Base-by-base conservation (phyloP, 2,113 vertebrate species). In the Beaufortia kweichowensis region DNA sequence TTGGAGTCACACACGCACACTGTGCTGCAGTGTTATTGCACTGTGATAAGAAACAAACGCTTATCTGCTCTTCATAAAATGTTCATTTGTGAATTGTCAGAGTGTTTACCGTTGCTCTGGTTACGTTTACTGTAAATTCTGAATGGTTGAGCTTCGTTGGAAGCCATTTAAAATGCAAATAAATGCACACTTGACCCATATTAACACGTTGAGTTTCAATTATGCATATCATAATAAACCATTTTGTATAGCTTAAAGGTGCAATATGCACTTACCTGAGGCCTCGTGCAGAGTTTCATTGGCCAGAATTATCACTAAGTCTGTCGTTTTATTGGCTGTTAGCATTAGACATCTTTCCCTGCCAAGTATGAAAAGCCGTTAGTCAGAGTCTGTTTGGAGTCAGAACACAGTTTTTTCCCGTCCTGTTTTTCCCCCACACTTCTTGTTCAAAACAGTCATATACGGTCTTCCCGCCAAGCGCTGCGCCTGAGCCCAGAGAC, bases 391-490 rank as follows among this genome's bases (percentile, higher is more conserved):
- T 15, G 46, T 41, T 76, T 48, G n/a, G 0, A 1, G 21, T 23
- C 48, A 65, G 14, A 67, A 41, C 15, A 15, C 24, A 29, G 14
- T 73, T 0, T 64, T 76, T 43, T 43, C 26, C 35, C 29, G 17
- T n/a, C 60, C 48, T 26, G 12, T 79, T 21, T 41, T 57, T 53
- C 41, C 31, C 28, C 35, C 53, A 4, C 26, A 1, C 35, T 57
- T 62, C 56, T 43, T 74, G 57, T 61, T 73, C 28, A 59, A 15
- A 61, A 61, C 53, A 57, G 31, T 56, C n/a, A 29, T 56, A 21
- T n/a, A 57, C 12, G 26, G 62, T 23, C 55, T 76, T 67, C 75
- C 46, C 73, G 21, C 73, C 46, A 23, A 75, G 29, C 35, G 31
- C 10, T 19, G 19, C 29, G 17, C 61, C 19, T 21, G n/a, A 21